Evolutionary conservation across 2,797 vertebrate genomes (phyloP), one percentile per base, ranked within the genome.

Genomic region (Lindbergichthys nudifrons): DNA sequence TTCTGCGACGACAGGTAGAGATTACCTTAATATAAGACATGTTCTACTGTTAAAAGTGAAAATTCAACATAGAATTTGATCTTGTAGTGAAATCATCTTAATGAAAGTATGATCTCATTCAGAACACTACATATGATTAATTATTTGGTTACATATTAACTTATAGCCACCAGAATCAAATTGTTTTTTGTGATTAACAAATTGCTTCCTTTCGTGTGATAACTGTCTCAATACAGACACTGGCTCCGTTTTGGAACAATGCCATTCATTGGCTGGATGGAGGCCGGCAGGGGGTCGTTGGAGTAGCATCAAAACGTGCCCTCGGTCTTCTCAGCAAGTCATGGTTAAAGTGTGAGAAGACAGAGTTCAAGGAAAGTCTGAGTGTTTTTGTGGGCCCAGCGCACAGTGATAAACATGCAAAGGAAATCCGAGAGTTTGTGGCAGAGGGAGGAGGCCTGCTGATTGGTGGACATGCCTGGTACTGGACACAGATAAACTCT

Each of bases 401-500:
- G 0, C 95, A 96, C 61, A 82, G 72, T 21, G 77, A 83, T 59
- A 19, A 66, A 4, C 80, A 94, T 2, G 62, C 73, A 3, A 47
- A 88, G 32, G 82, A 94, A 60, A 95, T 97, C 60, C 92, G 92
- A 47, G 70, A 95, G 32, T 97, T 96, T 88, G 96, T 97, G 54
- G 94, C 95, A 0, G 96, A 96, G 80, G 96, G 96, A 1, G 94
- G 96, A 42, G 95, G 95, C 3, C 88, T 97, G 67, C 84, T 97
- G 52, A 92, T 96, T 2, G 96, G 94, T 12, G 96, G 95, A 32
- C 96, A 97, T 36, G 89, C 93, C 81, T 96, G 95, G 96, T 85
- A 84, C 66, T 97, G 96, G 96, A 88, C 90, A 0, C 85, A 92
- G 8, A 53, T 47, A 1, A 79, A 96, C 73, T 39, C 0, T 0